These are phyloP conservation scores for Nesogale talazaci DNA, from an alignment of 2,113 vertebrate genomes.

Conservation along the genomic window DNA sequence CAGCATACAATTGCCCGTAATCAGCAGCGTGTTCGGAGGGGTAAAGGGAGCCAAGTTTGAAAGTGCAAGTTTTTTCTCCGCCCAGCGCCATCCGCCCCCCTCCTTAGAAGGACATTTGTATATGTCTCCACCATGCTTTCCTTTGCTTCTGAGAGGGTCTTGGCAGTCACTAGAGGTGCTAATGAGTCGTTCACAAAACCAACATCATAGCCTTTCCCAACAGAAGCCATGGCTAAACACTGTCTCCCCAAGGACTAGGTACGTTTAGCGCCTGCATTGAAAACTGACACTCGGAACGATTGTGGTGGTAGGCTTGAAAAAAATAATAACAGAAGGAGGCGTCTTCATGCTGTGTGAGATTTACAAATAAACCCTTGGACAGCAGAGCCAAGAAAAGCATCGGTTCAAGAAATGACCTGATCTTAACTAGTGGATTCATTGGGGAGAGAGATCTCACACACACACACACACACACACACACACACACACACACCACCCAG, in stretches of 20 bases:
- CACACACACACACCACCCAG: no score
- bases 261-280: not conserved
- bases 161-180: slow-evolving; percentile 75
- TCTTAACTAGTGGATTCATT: not conserved
- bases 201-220: not conserved
- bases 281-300: not conserved
- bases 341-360: rapidly evolving
- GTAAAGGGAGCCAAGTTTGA: not conserved
- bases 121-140: not conserved
- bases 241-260: not conserved
- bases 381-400: rapidly evolving
- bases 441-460: not conserved
- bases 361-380: not conserved
- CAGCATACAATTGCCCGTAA: not conserved
- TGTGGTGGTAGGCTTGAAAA: not conserved
- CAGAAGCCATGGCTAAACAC: not conserved
- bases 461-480: no score
- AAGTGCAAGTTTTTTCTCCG: not conserved
- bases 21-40: rapidly evolving
- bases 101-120: not conserved
- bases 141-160: slow-evolving; percentile 31
- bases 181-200: slow-evolving; percentile 42
- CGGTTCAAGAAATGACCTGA: not conserved
- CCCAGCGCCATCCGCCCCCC: no score
- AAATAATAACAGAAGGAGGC: rapidly evolving